A percentile compares a stretch with the other conserved stretches of the same genome.
Evolutionary conservation across 2,888 invertebrate species (phyloP).

Genomic region (Cosmopolites sordidus): DNA sequence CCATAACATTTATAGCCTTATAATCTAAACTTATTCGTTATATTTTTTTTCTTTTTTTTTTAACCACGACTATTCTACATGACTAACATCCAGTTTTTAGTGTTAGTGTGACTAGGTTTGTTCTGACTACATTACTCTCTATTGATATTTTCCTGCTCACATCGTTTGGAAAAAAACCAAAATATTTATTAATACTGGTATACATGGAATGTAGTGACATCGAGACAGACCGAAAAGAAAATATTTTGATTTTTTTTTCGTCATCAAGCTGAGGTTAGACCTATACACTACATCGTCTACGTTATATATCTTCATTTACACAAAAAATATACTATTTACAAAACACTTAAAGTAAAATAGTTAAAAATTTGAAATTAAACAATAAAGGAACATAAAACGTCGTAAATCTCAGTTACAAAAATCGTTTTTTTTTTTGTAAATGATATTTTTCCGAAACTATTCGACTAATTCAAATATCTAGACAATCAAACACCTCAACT

Average conservation of each 20-base stretch:
- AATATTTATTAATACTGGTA: neutral
- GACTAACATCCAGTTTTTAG: conserved; percentile 36
- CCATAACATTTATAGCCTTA: conserved; percentile 48
- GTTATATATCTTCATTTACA: no score
- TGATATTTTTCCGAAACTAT: conserved; percentile 4
- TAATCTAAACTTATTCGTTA: conserved; percentile 27
- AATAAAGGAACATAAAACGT: neutral
- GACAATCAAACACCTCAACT: conserved; percentile 2
- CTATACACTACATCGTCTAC: no score
- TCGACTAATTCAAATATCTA: conserved; percentile 7
- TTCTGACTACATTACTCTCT: conserved; percentile 23
- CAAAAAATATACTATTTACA: no score
- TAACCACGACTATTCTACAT: conserved; percentile 34
- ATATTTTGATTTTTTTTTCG: no score
- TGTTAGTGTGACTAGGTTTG: conserved; percentile 37
- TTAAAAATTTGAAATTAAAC: no score
- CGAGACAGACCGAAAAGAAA: neutral
- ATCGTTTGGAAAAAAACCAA: neutral
- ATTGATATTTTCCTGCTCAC: no score
- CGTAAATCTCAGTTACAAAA: neutral
- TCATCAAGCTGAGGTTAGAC: no score
- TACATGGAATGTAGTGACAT: neutral
- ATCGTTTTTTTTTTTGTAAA: neutral
- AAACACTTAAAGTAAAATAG: no score
- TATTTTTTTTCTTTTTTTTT: conserved; percentile 29